These are phyloP conservation scores for Percopsis transmontana DNA, from an alignment of 2,113 vertebrate genomes.

Conservation along the genomic window DNA sequence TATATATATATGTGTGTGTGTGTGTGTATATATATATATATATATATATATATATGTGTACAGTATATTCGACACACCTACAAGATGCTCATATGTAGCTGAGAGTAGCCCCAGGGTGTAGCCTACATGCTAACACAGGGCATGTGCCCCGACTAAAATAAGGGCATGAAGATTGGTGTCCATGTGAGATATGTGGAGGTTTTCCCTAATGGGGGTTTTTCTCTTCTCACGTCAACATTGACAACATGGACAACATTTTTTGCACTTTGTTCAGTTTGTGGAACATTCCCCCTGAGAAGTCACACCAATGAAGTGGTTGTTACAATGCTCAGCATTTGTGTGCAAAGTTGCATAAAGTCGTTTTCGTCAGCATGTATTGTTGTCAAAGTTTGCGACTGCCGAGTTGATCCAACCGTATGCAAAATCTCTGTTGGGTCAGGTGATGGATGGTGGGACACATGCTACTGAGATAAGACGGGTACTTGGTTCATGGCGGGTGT, in stretches of 20 bases:
- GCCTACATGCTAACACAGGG: not conserved
- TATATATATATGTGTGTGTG: slow-evolving; percentile 20
- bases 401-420: slow-evolving; percentile 39
- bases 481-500: not conserved
- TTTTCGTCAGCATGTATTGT: slow-evolving; percentile 1
- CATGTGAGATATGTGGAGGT: not conserved
- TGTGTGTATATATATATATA: slow-evolving; percentile 3
- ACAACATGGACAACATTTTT: no score
- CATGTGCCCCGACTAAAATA: not conserved
- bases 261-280: no score
- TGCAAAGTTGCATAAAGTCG: not conserved
- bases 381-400: slow-evolving; percentile 13
- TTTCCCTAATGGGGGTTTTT: slow-evolving; percentile 4
- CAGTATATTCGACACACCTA: slow-evolving; percentile 48
- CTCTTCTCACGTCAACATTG: not conserved
- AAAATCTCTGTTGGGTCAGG: slow-evolving; percentile 24
- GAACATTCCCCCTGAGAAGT: no score
- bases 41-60: not conserved
- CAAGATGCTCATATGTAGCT: slow-evolving; percentile 41
- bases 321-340: not conserved
- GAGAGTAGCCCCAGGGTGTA: not conserved
- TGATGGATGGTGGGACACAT: not conserved
- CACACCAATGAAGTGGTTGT: no score
- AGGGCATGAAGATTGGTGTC: not conserved
- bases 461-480: not conserved